Base-by-base conservation (phyloP, 2,888 invertebrate species). In the Girardia tigrina region DNA sequence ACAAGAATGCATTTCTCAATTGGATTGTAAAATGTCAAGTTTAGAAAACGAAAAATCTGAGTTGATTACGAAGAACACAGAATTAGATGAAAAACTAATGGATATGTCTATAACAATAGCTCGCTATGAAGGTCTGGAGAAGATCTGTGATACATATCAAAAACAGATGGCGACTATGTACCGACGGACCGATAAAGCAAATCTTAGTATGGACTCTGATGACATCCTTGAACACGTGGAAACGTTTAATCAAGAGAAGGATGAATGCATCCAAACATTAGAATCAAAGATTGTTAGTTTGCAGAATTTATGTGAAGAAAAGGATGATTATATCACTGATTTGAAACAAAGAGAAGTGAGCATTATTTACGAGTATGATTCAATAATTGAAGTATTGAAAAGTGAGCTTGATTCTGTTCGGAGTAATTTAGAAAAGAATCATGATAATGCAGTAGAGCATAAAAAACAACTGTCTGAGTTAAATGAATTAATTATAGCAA, bases 181-280 rank as follows among this genome's bases (percentile, higher is more conserved):
- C 8, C 16, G 36, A 36, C 8, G 8, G 36, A 8, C 8, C 36
- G 12, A 36, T 36, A 16, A 8, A 36, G 6, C 56, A 56, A 56
- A 56, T n/a, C n/a, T 56, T 4, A 56, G 56, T 23, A 56, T 56
- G 56, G 56, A 56, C 23, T 56, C 56, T n/a, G 56, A 56, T 12
- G 56, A 56, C 56, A 56, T 56, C n/a, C 56, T 56, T 4, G 56
- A 56, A 56, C 56, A 56, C 56, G 56, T 56, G n/a, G 56, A 4
- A 56, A 56, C 56, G 23, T 56, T 56, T 23, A 56, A 56, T 23
- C 56, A 56, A n/a, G 56, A 16, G 23, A 56, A 56, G 56, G 56
- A 56, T n/a, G 56, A 56, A 23, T 56, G 56, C n/a, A 56, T 56
- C 4, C 56, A 56, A 56, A 23, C 56, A 56, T n/a, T 56, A n/a